Percentiles rank a stretch among this genome's conserved stretches.
These are phyloP conservation scores for Eclectus roratus DNA, from an alignment of 2,113 vertebrate species.

Conservation along the genomic window DNA sequence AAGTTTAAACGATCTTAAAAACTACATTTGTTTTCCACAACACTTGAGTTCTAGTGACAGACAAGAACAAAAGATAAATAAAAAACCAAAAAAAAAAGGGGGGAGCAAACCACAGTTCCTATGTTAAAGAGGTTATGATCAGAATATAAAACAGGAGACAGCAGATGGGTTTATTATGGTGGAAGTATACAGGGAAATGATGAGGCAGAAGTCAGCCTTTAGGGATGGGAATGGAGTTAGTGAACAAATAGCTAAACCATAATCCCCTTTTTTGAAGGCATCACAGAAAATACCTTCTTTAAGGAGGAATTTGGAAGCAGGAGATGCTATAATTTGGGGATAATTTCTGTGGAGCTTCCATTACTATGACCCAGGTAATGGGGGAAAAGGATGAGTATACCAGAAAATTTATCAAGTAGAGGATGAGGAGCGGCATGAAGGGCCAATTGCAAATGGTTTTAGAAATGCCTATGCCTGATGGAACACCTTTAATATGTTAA, in stretches of 20 bases:
- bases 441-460: neutral
- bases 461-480: neutral
- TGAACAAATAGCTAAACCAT: neutral
- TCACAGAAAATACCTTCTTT: neutral
- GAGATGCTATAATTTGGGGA: neutral
- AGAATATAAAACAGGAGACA: neutral
- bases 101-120: neutral
- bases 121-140: neutral
- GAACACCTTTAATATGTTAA: neutral
- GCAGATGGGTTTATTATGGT: neutral
- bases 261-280: neutral
- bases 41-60: neutral
- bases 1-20: conserved; percentile 29
- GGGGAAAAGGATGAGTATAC: neutral
- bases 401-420: neutral
- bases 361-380: neutral
- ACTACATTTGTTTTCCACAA: conserved; percentile 1
- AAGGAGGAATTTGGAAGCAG: neutral
- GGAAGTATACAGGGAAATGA: neutral
- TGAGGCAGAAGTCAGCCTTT: neutral
- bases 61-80: neutral
- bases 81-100: neutral
- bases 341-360: neutral
- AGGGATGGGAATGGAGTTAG: neutral
- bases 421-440: neutral